Base-by-base conservation (phyloP, 2,797 vertebrate genomes). In the Anas acuta region DNA sequence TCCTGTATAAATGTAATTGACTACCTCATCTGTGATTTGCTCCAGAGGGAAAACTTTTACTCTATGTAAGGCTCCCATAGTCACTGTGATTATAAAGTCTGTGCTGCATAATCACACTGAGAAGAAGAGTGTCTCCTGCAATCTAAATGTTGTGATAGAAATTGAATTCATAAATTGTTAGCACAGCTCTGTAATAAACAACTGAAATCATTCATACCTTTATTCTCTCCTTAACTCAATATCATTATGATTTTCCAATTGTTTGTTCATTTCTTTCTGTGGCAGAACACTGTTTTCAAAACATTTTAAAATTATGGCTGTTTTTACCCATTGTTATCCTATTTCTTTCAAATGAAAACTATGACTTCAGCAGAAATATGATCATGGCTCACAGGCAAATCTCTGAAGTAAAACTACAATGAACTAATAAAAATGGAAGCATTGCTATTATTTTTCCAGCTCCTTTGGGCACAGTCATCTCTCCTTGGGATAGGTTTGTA, bases 1-100 rank as follows among this genome's bases (percentile, higher is more conserved):
- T 86, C 45, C 77, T 64, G n/a, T 65, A 65, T 67, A 88, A 93
- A 64, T 21, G 53, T 65, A 92, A 89, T 77, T 92, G 72, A 61
- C 79, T 88, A 28, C 65, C 25, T 87, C 79, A 72, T 18, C 54
- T 83, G 39, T 58, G 72, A 90, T 84, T 85, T 92, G 89, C 75
- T 92, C 65, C 39, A 26, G 0, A 79, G 45, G 39, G 57, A 51
- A 93, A 88, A 88, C 22, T 79, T 89, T 51, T 76, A 77, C 74
- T n/a, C 35, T 80, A 41, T 74, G 64, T 35, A 82, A 94, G 32
- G 37, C 49, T 91, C 57, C 30, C 10, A 6, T 23, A 77, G 30
- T 69, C 32, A 41, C 53, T 70, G 66, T 39, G 60, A 90, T 32
- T 87, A 30, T 56, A 69, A 78, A 66, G 17, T 86, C 56, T 15